These are phyloP conservation scores for Yponomeuta sedellus DNA, from an alignment of 2,888 invertebrate genomes.

Conservation along the genomic window DNA sequence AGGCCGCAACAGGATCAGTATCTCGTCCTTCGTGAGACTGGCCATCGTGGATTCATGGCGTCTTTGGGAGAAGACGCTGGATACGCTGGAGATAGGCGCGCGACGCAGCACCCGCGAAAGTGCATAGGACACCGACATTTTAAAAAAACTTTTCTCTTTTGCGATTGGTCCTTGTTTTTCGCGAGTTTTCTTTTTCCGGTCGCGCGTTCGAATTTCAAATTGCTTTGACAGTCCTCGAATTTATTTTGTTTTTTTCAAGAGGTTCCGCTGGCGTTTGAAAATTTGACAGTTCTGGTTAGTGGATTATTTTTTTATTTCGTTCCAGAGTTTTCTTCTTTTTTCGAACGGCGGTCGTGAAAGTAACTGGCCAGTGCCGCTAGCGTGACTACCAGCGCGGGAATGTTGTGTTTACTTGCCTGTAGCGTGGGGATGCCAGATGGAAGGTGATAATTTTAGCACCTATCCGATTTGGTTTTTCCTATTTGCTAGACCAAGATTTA, in stretches of 20 bases:
- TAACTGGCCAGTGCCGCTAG: background rate
- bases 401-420: background rate
- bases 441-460: no score
- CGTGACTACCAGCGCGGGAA: background rate
- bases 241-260: background rate
- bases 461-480: no score
- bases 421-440: background rate
- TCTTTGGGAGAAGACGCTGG: conserved; percentile 54
- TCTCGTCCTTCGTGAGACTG: conserved; percentile 66
- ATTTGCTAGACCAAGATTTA: no score
- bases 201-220: conserved; percentile 6
- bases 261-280: background rate
- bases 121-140: conserved; percentile 52
- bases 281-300: background rate
- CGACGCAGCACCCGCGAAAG: conserved; percentile 58
- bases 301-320: no score
- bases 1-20: conserved; percentile 56
- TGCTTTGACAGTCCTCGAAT: background rate
- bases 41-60: conserved; percentile 64
- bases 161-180: conserved; percentile 17
- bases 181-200: background rate
- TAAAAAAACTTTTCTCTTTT: conserved; percentile 12
- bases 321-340: background rate
- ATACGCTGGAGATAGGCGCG: conserved; percentile 31
- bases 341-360: background rate